These are phyloP conservation scores for Scrobipalpa costella DNA, from an alignment of 2,888 invertebrate genomes.

Conservation along the genomic window DNA sequence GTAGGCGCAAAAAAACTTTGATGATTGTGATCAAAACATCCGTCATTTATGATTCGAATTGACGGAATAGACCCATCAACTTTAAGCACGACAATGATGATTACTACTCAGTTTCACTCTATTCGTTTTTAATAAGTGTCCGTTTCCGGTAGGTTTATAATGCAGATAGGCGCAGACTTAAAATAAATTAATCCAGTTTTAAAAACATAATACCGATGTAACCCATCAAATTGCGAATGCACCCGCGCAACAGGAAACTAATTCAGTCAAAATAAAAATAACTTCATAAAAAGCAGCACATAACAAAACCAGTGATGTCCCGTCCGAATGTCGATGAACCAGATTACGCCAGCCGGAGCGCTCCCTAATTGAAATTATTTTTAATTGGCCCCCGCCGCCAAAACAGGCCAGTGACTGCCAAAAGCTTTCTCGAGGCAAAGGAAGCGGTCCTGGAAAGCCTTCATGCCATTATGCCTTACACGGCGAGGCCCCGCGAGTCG, in stretches of 20 bases:
- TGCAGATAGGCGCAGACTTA: too few relatives aligned
- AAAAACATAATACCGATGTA: too few relatives aligned
- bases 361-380: conserved; percentile 25
- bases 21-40: conserved; percentile 19
- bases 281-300: not conserved
- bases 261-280: not conserved
- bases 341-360: conserved; percentile 16
- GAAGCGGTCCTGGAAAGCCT: conserved; percentile 58
- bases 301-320: conserved; percentile 10
- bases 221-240: too few relatives aligned
- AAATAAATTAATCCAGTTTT: too few relatives aligned
- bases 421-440: conserved; percentile 64
- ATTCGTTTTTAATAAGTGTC: not conserved
- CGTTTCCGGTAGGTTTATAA: too few relatives aligned
- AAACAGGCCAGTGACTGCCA: conserved; percentile 39
- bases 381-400: conserved; percentile 34
- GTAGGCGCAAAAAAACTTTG: not conserved
- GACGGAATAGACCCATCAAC: not conserved
- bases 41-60: conserved; percentile 2
- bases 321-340: conserved; percentile 8
- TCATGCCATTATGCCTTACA: conserved; percentile 63
- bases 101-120: not conserved
- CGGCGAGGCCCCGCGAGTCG: conserved; percentile 45
- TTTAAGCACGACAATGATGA: not conserved
- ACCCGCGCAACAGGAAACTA: not conserved